Conservation (phyloP, 92 coral and sea anemone genomes). For the Virgularia gustaviana region DNA sequence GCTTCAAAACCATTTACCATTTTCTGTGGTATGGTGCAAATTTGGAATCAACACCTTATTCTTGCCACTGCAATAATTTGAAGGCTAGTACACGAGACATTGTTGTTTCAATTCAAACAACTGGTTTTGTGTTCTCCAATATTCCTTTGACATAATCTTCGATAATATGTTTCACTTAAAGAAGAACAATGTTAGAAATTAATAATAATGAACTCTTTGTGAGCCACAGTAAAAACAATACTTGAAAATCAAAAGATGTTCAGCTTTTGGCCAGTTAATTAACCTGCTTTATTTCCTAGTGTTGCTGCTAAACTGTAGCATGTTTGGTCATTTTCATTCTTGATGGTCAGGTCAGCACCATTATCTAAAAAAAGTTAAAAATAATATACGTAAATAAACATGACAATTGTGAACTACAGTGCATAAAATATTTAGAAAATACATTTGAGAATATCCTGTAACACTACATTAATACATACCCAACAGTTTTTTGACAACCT, state of each 20-base stretch:
- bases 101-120: too few species aligned
- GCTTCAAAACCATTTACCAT: too few species aligned
- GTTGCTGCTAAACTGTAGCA: conserved; percentile 82
- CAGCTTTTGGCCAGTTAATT: conserved; percentile 8
- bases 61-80: too few species aligned
- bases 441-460: background rate
- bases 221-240: background rate
- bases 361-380: conserved; percentile 53
- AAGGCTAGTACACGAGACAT: too few species aligned
- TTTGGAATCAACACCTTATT: too few species aligned
- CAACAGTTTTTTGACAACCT: conserved; percentile 74
- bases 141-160: conserved; percentile 84
- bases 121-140: conserved; percentile 53
- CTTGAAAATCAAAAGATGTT: background rate
- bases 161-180: conserved; percentile 79
- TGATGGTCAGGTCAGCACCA: conserved; percentile 91
- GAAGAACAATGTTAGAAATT: background rate
- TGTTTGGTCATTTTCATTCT: conserved; percentile 88
- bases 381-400: background rate
- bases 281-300: conserved; percentile 93
- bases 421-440: background rate
- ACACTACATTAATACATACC: conserved; percentile 59
- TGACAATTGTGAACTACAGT: background rate
- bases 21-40: too few species aligned
- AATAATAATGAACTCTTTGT: background rate